Percentiles rank a stretch among this genome's conserved stretches.
These are phyloP conservation scores for Anastrepha ludens DNA, from an alignment of 1,140 invertebrate species.

Conservation along the genomic window DNA sequence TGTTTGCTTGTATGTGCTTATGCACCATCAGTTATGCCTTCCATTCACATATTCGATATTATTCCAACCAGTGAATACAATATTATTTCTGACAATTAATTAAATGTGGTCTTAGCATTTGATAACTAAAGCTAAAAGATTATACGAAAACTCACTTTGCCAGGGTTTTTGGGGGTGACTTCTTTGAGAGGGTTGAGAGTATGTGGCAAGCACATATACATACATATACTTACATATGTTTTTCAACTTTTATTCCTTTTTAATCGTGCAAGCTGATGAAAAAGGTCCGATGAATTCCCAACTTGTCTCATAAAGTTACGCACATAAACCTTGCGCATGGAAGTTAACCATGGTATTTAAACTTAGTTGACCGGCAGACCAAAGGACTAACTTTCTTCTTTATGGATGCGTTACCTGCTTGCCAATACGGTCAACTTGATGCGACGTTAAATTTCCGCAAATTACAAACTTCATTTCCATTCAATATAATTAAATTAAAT, in stretches of 20 bases:
- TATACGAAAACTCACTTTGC: neutral
- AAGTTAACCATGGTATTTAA: constrained; percentile 17
- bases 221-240: neutral
- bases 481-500: constrained; percentile 40
- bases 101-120: constrained; percentile 13
- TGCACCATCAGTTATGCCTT: too few species aligned
- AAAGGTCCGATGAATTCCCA: neutral
- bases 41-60: neutral
- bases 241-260: neutral
- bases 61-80: neutral
- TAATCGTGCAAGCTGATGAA: neutral
- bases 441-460: constrained; percentile 7
- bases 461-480: constrained; percentile 25
- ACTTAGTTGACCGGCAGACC: constrained; percentile 13
- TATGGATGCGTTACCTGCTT: neutral
- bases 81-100: constrained; percentile 13
- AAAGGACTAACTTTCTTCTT: neutral
- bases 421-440: neutral
- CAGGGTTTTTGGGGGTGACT: neutral
- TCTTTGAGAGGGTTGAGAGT: neutral
- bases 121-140: neutral
- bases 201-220: neutral
- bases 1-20: neutral
- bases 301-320: too few species aligned
- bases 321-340: neutral